Evolutionary conservation across 2,113 vertebrate species (phyloP).

Genomic region (Hystrix brachyura): DNA sequence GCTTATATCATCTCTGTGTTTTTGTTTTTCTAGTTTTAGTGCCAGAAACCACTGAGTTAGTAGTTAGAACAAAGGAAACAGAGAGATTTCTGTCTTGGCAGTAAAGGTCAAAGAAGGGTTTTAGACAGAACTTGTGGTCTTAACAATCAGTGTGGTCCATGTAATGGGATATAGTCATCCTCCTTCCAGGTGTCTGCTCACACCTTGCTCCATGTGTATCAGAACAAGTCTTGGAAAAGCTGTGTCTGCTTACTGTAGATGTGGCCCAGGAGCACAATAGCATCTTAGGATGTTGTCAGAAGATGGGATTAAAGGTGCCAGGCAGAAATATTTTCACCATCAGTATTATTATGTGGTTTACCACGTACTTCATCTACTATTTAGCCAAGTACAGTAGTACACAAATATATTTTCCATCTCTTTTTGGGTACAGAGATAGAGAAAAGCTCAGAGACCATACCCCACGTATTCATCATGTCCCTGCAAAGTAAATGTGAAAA

Average conservation of each 20-base stretch:
- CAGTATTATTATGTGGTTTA: background rate
- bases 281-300: background rate
- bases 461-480: background rate
- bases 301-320: background rate
- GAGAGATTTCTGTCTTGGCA: background rate
- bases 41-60: background rate
- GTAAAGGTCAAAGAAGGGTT: background rate
- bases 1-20: background rate
- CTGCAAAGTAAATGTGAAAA: background rate
- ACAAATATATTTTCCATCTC: background rate
- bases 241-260: background rate
- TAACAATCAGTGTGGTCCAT: background rate
- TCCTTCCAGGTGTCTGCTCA: background rate
- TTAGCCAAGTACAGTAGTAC: background rate
- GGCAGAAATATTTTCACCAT: background rate
- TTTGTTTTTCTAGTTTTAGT: constrained; percentile 38
- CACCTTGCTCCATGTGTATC: background rate
- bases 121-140: background rate
- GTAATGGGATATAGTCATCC: background rate
- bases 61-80: background rate
- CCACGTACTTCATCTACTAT: background rate
- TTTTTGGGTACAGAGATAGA: background rate
- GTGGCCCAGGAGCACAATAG: background rate
- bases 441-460: background rate
- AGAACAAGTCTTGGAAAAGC: background rate